Conservation (phyloP, 2,888 invertebrate species). For the Ganaspis brasiliensis region DNA sequence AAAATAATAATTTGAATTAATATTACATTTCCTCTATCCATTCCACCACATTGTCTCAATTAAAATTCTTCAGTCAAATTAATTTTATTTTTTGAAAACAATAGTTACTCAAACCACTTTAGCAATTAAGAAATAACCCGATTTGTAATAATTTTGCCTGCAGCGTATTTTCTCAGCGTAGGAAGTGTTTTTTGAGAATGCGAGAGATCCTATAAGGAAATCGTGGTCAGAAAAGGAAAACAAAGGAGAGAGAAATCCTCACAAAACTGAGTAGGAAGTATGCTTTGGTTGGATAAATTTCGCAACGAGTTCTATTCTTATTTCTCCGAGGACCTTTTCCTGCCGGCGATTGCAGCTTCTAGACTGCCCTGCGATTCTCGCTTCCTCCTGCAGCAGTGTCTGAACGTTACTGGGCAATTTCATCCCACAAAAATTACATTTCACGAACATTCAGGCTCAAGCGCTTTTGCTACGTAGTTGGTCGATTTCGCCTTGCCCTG, state of each 20-base stretch:
- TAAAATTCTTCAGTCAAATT: too few relatives aligned
- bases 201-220: constrained; percentile 23
- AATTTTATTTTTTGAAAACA: too few relatives aligned
- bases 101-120: too few relatives aligned
- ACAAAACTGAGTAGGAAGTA: constrained; percentile 38
- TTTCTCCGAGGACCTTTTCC: constrained; percentile 67
- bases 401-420: constrained; percentile 63
- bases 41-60: too few relatives aligned
- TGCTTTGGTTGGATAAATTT: constrained; percentile 63
- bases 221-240: constrained; percentile 14
- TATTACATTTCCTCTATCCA: too few relatives aligned
- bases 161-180: neutral
- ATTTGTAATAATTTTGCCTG: too few relatives aligned
- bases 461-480: neutral
- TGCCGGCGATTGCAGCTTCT: constrained; percentile 54
- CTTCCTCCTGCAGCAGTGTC: constrained; percentile 47
- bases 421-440: constrained; percentile 69
- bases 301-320: constrained; percentile 67
- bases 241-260: constrained; percentile 5
- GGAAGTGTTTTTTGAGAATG: neutral
- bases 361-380: constrained; percentile 44
- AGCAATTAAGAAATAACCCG: too few relatives aligned
- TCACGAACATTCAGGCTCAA: constrained; percentile 57
- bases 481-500: neutral
- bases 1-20: too few relatives aligned